Evolutionary conservation across 2,113 vertebrate species (phyloP).

Genomic region (Psittacus erithacus): DNA sequence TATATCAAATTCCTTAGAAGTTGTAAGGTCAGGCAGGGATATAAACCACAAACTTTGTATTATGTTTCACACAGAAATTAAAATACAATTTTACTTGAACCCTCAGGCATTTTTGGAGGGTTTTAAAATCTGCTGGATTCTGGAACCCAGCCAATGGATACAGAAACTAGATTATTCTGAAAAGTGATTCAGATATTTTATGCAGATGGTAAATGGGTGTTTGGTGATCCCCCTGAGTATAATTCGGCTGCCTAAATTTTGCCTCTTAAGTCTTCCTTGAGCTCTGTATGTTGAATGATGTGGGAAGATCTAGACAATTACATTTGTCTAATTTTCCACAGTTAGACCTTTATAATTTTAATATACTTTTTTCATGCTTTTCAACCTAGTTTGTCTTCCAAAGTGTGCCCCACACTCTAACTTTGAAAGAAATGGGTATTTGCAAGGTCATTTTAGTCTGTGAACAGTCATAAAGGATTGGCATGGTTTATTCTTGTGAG

Average conservation of each 20-base stretch:
- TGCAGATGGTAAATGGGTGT: constrained; percentile 1
- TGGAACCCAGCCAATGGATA: not conserved
- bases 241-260: not conserved
- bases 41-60: not conserved
- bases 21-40: not conserved
- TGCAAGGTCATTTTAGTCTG: not conserved
- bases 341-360: not conserved
- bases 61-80: not conserved
- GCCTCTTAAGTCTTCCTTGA: not conserved
- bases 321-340: not conserved
- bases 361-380: not conserved
- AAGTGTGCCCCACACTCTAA: not conserved
- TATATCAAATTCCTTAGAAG: not conserved
- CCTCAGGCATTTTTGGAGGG: not conserved
- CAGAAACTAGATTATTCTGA: constrained; percentile 2
- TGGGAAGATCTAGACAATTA: not conserved
- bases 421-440: not conserved
- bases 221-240: not conserved
- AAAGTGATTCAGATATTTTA: not conserved
- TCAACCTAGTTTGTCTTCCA: not conserved
- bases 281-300: not conserved
- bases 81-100: not conserved
- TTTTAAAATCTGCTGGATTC: not conserved
- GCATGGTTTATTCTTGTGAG: not conserved
- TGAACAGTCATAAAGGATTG: not conserved